Conservation (phyloP, 2,113 vertebrate genomes). For the Dipodomys spectabilis region DNA sequence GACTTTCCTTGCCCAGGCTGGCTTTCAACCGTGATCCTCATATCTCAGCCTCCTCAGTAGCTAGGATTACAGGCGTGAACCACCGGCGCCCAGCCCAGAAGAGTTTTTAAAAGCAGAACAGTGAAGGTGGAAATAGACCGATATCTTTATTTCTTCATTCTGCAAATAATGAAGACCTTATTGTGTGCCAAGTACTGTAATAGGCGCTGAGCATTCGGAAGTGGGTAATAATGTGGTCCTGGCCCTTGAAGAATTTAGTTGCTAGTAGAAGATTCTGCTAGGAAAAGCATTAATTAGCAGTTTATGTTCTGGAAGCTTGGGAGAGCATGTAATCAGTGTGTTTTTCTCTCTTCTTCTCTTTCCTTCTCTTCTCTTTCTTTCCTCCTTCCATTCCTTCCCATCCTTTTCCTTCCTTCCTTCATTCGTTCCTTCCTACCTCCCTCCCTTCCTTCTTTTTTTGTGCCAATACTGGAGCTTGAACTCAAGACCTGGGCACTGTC, state of each 20-base stretch:
- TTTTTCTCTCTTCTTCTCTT: background rate
- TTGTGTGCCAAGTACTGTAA: too few species aligned
- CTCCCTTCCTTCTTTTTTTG: too few species aligned
- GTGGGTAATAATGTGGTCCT: background rate
- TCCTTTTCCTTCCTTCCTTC: too few species aligned
- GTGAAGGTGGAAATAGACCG: background rate
- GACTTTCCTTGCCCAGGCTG: too few species aligned
- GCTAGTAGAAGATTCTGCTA: background rate
- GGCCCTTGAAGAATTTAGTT: background rate
- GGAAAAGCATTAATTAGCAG: background rate
- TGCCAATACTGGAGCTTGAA: too few species aligned
- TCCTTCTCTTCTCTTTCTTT: too few species aligned
- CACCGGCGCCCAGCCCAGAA: background rate
- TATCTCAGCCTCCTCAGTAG: too few species aligned
- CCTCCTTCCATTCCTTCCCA: too few species aligned
- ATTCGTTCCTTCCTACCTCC: too few species aligned
- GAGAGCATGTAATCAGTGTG: background rate
- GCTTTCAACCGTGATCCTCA: too few species aligned
- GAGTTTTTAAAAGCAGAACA: background rate
- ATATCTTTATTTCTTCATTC: background rate
- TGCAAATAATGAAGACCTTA: background rate
- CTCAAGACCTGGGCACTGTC: too few species aligned
- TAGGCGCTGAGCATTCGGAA: background rate
- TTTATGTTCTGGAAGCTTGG: background rate
- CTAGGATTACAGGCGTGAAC: too few species aligned